Evolutionary conservation across 2,888 invertebrate species (phyloP).

Genomic region (Elegia similella): DNA sequence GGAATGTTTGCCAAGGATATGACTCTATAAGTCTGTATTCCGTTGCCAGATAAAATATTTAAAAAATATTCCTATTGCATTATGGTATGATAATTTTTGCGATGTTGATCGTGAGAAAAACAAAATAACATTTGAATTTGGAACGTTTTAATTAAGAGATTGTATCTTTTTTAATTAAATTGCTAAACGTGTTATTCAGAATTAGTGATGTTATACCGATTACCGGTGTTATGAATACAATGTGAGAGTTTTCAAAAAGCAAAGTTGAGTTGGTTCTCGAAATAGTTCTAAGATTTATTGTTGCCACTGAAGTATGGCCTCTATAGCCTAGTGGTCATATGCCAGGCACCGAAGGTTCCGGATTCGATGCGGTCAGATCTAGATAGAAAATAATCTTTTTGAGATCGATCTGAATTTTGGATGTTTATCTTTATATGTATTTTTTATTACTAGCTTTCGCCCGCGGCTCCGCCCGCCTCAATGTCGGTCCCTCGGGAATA

Average conservation of each 20-base stretch:
- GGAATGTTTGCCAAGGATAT: slow-evolving; percentile 35
- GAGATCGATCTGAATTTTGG: too few relatives aligned
- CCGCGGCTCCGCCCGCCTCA: too few relatives aligned
- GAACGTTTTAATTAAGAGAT: slow-evolving; percentile 3
- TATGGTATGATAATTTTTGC: slow-evolving; percentile 8
- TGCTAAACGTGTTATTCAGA: background rate
- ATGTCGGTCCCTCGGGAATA: too few relatives aligned
- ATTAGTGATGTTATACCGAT: background rate
- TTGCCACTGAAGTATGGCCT: too few relatives aligned
- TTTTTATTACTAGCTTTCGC: too few relatives aligned
- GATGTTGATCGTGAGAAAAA: slow-evolving; percentile 7
- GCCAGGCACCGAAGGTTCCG: too few relatives aligned
- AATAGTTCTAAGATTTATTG: background rate
- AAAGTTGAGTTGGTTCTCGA: background rate
- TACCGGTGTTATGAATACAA: background rate
- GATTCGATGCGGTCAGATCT: too few relatives aligned
- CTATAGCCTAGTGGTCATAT: too few relatives aligned
- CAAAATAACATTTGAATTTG: slow-evolving; percentile 8
- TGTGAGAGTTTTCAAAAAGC: background rate
- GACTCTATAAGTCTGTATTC: slow-evolving; percentile 27
- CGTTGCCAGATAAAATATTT: slow-evolving; percentile 5
- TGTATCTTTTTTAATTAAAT: background rate
- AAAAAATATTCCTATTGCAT: slow-evolving; percentile 8
- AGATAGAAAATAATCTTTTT: too few relatives aligned
- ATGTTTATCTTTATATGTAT: too few relatives aligned